Evolutionary conservation across 1,140 invertebrate species (phyloP).

Genomic region (Halyomorpha halys): DNA sequence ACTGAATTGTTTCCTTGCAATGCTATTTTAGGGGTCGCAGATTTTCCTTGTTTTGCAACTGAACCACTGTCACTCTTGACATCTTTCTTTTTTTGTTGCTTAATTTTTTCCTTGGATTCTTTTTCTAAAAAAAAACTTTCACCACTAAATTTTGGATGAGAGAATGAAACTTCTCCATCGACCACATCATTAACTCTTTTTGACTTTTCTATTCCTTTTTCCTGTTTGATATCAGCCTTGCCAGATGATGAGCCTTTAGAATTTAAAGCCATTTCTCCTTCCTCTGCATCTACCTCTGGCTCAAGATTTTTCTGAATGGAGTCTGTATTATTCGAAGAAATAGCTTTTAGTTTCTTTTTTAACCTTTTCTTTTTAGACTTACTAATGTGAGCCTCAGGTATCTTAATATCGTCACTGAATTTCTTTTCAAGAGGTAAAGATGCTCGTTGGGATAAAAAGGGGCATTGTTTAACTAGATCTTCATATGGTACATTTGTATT

Average conservation of each 20-base stretch:
- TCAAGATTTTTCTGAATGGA: too few relatives aligned
- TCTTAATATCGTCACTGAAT: not conserved
- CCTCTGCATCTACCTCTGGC: too few relatives aligned
- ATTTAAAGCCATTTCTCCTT: not conserved
- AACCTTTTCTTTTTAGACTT: slow-evolving; percentile 9
- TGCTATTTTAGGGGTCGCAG: too few relatives aligned
- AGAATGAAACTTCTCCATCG: not conserved
- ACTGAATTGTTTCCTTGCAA: too few relatives aligned
- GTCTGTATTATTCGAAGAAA: not conserved
- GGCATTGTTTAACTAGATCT: slow-evolving; percentile 10
- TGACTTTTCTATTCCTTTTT: not conserved
- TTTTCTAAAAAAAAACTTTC: not conserved
- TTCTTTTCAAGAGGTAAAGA: not conserved
- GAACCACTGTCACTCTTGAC: too few relatives aligned
- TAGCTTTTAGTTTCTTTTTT: not conserved
- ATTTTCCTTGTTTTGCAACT: too few relatives aligned
- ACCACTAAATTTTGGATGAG: not conserved
- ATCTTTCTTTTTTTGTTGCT: not conserved
- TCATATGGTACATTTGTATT: not conserved
- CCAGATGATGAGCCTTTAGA: not conserved
- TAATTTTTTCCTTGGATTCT: slow-evolving; percentile 3
- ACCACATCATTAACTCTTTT: not conserved
- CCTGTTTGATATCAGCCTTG: not conserved
- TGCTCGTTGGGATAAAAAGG: not conserved
- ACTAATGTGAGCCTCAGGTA: not conserved